These are phyloP conservation scores for Paraescarpia echinospica DNA, from an alignment of 1,140 invertebrate genomes.

Conservation along the genomic window DNA sequence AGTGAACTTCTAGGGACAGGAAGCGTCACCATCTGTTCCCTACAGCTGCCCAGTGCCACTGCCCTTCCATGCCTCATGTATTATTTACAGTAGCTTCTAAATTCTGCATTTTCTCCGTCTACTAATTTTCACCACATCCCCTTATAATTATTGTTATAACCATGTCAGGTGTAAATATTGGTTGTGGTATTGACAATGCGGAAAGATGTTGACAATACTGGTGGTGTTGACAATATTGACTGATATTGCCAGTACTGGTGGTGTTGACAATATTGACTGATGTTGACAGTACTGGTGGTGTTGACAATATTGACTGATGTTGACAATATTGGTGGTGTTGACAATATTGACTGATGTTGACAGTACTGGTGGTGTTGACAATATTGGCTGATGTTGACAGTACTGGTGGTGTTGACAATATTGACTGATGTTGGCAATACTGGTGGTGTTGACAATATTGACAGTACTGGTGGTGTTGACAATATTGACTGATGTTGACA, in stretches of 20 bases:
- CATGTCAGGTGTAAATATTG: neutral
- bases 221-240: neutral
- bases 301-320: no score
- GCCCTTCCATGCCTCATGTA: neutral
- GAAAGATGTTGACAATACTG: no score
- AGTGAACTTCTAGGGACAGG: neutral
- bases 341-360: neutral
- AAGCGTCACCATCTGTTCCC: neutral
- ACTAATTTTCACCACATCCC: neutral
- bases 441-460: neutral
- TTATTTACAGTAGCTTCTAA: neutral
- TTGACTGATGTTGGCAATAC: no score
- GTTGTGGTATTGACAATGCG: neutral
- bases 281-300: neutral
- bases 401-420: neutral
- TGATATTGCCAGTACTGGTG: neutral
- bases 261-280: neutral
- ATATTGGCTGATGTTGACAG: neutral
- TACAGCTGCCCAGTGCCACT: neutral
- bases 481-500: neutral
- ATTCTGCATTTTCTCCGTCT: neutral
- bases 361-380: neutral
- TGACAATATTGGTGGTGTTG: neutral
- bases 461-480: neutral
- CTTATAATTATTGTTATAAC: neutral